These are phyloP conservation scores for Anabas testudineus DNA, from an alignment of 2,797 vertebrate genomes.

Conservation along the genomic window DNA sequence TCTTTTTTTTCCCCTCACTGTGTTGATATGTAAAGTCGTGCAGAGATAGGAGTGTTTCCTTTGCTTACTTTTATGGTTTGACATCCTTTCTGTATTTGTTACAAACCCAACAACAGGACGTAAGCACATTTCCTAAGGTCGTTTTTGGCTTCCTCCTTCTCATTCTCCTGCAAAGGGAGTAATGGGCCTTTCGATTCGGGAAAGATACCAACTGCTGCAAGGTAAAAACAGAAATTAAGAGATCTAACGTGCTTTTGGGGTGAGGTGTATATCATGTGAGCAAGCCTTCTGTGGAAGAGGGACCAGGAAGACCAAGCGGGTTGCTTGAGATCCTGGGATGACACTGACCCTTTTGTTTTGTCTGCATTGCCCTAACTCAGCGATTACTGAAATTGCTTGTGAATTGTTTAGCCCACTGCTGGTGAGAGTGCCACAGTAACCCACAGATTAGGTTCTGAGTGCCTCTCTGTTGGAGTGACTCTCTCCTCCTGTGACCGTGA, in stretches of 20 bases:
- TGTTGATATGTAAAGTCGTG: constrained; percentile 17
- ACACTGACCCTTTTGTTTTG: constrained; percentile 44
- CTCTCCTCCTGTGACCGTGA: constrained; percentile 57
- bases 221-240: constrained; percentile 12
- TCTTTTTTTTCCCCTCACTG: not conserved
- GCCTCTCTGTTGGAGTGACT: constrained; percentile 66
- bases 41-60: constrained; percentile 31
- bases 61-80: constrained; percentile 27
- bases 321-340: constrained; percentile 9
- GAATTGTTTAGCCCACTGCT: constrained; percentile 49
- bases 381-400: constrained; percentile 51
- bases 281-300: constrained; percentile 10
- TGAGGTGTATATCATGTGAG: constrained; percentile 12
- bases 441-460: constrained; percentile 54
- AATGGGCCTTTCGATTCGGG: constrained; percentile 22
- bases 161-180: constrained; percentile 19
- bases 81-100: constrained; percentile 41
- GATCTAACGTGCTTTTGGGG: constrained; percentile 19
- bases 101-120: constrained; percentile 69
- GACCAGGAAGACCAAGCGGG: not conserved
- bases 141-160: constrained; percentile 57
- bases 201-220: not conserved
- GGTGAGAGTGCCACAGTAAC: constrained; percentile 27
- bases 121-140: constrained; percentile 60
- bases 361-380: constrained; percentile 26